Conservation (phyloP, 2,113 vertebrate species). For the Anarrhichthys ocellatus region DNA sequence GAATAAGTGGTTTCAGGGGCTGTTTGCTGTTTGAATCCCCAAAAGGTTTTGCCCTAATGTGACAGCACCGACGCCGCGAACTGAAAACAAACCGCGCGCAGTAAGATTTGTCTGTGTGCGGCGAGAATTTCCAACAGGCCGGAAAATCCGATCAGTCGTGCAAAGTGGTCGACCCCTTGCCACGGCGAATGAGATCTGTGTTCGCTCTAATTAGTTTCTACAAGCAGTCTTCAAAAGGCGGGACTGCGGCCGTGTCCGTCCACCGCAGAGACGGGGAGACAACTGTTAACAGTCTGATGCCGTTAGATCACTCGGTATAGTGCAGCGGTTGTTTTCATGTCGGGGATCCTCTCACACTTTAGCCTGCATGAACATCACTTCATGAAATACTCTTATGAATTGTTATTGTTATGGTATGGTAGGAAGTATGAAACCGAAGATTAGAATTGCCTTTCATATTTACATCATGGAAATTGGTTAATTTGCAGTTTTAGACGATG, state of each 20-base stretch:
- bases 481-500: background rate
- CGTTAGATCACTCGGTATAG: slow-evolving; percentile 12
- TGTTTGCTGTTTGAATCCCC: slow-evolving; percentile 12
- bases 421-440: too few species aligned
- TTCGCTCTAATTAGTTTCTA: slow-evolving; percentile 56
- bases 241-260: background rate
- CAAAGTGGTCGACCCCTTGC: slow-evolving; percentile 43
- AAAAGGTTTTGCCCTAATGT: slow-evolving; percentile 21
- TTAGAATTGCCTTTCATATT: background rate
- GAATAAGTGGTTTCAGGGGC: slow-evolving; percentile 10
- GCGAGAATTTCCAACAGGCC: slow-evolving; percentile 27
- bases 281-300: slow-evolving; percentile 12
- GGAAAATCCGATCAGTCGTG: slow-evolving; percentile 50
- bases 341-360: background rate
- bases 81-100: slow-evolving; percentile 24
- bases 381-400: background rate
- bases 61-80: slow-evolving; percentile 28
- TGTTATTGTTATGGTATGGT: background rate
- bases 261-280: slow-evolving; percentile 6
- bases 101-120: background rate
- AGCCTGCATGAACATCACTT: background rate
- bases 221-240: slow-evolving; percentile 7
- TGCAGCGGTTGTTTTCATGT: slow-evolving; percentile 9
- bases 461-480: background rate
- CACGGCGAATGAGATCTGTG: slow-evolving; percentile 40